A percentile compares a stretch with the other conserved stretches of the same genome.
phyloP scores from a whole-genome alignment of 2,888 invertebrate genomes.

The Drosophila subquinaria region DNA sequence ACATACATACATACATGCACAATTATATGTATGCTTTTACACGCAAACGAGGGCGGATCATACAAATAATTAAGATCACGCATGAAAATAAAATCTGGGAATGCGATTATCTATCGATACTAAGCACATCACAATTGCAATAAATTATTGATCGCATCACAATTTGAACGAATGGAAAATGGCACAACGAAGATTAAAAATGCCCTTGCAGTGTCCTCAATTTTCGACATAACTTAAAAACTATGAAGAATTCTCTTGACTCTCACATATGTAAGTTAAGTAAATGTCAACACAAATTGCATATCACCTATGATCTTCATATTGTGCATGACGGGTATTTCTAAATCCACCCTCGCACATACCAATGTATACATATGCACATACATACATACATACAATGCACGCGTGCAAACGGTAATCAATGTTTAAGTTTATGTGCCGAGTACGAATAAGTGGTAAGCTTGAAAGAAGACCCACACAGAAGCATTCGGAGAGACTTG shows the following conservation, averaged over 20 bases:
- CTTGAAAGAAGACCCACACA: constrained; percentile 69
- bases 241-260: too few species aligned
- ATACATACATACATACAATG: constrained; percentile 43
- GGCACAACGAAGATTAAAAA: neutral
- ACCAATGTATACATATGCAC: constrained; percentile 35
- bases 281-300: constrained; percentile 34
- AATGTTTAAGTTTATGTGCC: constrained; percentile 72
- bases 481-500: constrained; percentile 37
- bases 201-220: too few species aligned
- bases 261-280: neutral
- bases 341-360: constrained; percentile 58
- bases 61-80: constrained; percentile 26
- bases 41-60: constrained; percentile 54
- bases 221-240: too few species aligned
- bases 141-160: constrained; percentile 32
- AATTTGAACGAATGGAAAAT: neutral
- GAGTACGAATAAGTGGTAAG: constrained; percentile 61
- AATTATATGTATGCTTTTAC: neutral
- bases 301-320: constrained; percentile 13
- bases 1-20: neutral
- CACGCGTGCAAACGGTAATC: constrained; percentile 71
- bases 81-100: constrained; percentile 8
- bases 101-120: constrained; percentile 18
- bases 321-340: constrained; percentile 18
- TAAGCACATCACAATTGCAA: constrained; percentile 1